phyloP scores from a whole-genome alignment of 2,113 vertebrate species.

The Anoplopoma fimbria region DNA sequence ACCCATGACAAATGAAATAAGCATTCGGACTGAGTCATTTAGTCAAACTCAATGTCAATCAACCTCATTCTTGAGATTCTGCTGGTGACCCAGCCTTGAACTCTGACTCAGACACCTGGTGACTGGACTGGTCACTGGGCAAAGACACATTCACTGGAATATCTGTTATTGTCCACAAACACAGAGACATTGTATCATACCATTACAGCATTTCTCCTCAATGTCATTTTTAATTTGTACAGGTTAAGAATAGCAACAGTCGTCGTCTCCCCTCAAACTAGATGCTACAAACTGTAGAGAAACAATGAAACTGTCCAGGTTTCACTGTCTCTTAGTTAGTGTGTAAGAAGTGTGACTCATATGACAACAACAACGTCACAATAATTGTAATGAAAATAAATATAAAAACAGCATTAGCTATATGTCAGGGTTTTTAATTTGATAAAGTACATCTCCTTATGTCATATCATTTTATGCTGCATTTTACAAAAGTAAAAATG shows the following conservation, averaged over 20 bases:
- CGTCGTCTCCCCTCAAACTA: background rate
- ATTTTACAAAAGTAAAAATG: background rate
- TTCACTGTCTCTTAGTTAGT: background rate
- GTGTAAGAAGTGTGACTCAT: background rate
- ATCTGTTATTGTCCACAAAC: conserved; percentile 15
- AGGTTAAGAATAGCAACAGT: background rate
- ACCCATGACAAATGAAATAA: conserved; percentile 21
- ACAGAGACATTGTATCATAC: background rate
- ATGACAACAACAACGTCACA: background rate
- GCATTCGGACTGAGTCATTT: background rate
- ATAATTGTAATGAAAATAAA: no score
- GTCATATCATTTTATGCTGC: background rate
- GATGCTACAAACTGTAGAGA: background rate
- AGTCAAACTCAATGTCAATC: background rate
- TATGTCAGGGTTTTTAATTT: background rate
- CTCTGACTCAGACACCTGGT: conserved; percentile 26
- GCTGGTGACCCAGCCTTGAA: conserved; percentile 16
- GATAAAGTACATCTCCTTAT: background rate
- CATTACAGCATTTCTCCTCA: background rate
- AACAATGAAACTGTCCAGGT: background rate
- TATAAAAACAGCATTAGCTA: background rate
- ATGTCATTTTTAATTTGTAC: background rate
- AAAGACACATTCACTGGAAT: background rate
- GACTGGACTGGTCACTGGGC: background rate
- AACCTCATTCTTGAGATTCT: conserved; percentile 26